Evolutionary conservation across 1,140 invertebrate species (phyloP), one percentile per base, ranked within the genome.

Genomic region (Hypothenemus hampei): DNA sequence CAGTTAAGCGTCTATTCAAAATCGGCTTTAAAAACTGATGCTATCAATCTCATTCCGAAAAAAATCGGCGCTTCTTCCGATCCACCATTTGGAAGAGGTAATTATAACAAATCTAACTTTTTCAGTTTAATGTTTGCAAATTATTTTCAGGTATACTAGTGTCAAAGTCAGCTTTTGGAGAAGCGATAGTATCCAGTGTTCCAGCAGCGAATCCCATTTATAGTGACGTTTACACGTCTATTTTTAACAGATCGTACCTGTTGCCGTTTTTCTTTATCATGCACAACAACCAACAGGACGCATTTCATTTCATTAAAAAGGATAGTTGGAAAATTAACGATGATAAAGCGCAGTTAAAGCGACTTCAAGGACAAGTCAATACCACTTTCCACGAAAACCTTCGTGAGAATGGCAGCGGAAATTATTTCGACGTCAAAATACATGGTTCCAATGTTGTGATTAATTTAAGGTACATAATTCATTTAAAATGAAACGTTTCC

Each of bases 231-330:
- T 91, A 94, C 63, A 93, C 90, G 0, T 91, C 91, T 1, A 90
- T 98, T 0, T 91, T 98, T 67, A 97, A 97, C 69, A 81, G 88
- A 50, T 93, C 93, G 0, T 85, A 86, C 65, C 80, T 95, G 58
- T 74, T 97, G 33, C 88, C 90, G 33, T 88, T 95, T 63, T 89
- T 87, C 2, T 91, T 93, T 63, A 85, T 92, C 1, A 84, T 92
- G 8, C 91, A 94, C 71, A 91, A 86, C 37, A 55, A 51, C 26
- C 48, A 51, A 22, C 45, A 48, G 21, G 45, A 49, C 66, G 86
- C 91, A 8, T 95, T 97, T 73, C 95, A 93, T 72, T 97, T 97
- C 69, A 90, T 96, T 0, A 97, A 97, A 70, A 86, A 91, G 64
- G 87, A 93, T 54, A 83, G 84, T 0, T 90, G 89, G 83, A 82